Percentiles rank a stretch among this genome's conserved stretches.
phyloP scores from a whole-genome alignment of 2,888 invertebrate genomes.

The Oxytorus armatus region DNA sequence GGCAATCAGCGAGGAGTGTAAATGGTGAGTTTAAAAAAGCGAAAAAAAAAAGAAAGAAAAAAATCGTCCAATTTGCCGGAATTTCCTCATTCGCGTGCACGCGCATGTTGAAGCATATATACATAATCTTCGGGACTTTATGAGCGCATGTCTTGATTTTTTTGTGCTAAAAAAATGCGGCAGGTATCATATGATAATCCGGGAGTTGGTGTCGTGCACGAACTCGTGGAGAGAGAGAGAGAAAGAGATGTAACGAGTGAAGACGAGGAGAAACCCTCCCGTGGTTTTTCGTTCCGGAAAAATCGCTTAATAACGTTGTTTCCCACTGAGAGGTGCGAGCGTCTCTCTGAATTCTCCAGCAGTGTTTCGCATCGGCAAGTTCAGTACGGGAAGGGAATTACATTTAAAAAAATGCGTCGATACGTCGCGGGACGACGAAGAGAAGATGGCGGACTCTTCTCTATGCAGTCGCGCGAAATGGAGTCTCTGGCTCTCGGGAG shows the following conservation, averaged over 20 bases:
- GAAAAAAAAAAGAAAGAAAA: too few species aligned
- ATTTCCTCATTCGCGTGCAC: slow-evolving; percentile 31
- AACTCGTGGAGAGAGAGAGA: too few species aligned
- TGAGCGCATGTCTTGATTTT: slow-evolving; percentile 29
- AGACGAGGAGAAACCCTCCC: slow-evolving; percentile 47
- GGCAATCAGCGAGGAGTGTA: background rate
- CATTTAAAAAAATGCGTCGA: slow-evolving; percentile 40
- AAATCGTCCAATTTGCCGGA: slow-evolving; percentile 53
- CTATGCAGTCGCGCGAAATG: slow-evolving; percentile 42
- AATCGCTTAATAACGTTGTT: slow-evolving; percentile 61
- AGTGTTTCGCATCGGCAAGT: slow-evolving; percentile 33
- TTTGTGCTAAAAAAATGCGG: slow-evolving; percentile 11
- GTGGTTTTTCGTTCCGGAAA: slow-evolving; percentile 53
- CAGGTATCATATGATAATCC: slow-evolving; percentile 20
- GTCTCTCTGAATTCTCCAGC: slow-evolving; percentile 27
- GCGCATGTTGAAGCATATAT: background rate
- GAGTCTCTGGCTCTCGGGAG: slow-evolving; percentile 36
- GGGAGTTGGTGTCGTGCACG: too few species aligned
- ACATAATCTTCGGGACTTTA: slow-evolving; percentile 58
- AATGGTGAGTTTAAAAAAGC: background rate
- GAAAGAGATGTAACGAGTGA: too few species aligned
- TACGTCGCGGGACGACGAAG: slow-evolving; percentile 50
- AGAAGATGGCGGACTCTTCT: slow-evolving; percentile 44
- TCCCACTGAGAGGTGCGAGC: slow-evolving; percentile 20
- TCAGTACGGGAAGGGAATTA: slow-evolving; percentile 6